These are phyloP conservation scores for Oreotrochilus melanogaster DNA, from an alignment of 2,113 vertebrate species.

Conservation along the genomic window DNA sequence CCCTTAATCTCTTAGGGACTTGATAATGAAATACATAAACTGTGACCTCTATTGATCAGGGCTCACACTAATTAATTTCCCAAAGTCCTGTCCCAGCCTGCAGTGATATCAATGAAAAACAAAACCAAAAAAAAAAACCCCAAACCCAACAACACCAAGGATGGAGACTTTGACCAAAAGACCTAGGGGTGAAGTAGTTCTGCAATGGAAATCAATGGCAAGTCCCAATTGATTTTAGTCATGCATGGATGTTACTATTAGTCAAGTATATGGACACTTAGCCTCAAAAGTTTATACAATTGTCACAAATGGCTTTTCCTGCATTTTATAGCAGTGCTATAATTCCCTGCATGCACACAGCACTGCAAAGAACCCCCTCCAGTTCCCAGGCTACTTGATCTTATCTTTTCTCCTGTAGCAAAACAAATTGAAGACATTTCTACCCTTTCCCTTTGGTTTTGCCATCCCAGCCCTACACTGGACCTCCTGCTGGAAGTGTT, in stretches of 20 bases:
- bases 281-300: background rate
- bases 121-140: too few relatives aligned
- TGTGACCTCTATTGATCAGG: conserved; percentile 62
- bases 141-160: background rate
- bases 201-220: conserved; percentile 8
- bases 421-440: background rate
- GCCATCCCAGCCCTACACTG: background rate
- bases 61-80: conserved; percentile 65
- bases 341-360: fast-evolving
- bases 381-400: background rate
- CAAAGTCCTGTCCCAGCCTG: conserved; percentile 40
- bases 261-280: background rate
- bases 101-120: background rate
- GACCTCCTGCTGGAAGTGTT: background rate
- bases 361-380: background rate
- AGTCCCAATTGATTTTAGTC: background rate
- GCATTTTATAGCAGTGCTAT: background rate
- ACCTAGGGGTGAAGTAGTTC: conserved; percentile 12
- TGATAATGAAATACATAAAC: conserved; percentile 71
- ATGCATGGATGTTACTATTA: background rate
- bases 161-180: conserved; percentile 4
- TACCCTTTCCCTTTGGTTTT: background rate
- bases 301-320: background rate
- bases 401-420: background rate
- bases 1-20: conserved; percentile 43